Conservation (phyloP, 2,797 vertebrate species). For the Acanthurus leucopareius region DNA sequence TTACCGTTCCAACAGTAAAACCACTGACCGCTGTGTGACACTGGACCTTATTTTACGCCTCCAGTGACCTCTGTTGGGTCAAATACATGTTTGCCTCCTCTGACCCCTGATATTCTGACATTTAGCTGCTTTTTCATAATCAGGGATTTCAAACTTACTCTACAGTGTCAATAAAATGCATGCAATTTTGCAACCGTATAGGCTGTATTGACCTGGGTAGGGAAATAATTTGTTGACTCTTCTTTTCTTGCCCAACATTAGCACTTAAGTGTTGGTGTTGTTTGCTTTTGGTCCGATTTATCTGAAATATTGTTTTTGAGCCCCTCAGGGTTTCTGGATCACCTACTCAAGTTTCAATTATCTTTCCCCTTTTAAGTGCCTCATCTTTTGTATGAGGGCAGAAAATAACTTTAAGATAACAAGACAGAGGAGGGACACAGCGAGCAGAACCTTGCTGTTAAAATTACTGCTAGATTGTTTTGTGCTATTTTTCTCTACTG, state of each 20-base stretch:
- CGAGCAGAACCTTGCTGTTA: slow-evolving; percentile 54
- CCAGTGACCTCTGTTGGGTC: slow-evolving; percentile 5
- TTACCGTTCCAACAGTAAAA: slow-evolving; percentile 33
- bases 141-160: slow-evolving; percentile 11
- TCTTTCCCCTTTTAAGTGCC: slow-evolving; percentile 44
- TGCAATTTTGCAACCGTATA: not conserved
- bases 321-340: slow-evolving; percentile 35
- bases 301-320: slow-evolving; percentile 34
- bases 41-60: slow-evolving; percentile 24
- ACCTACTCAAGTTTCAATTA: slow-evolving; percentile 36
- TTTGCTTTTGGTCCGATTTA: slow-evolving; percentile 33
- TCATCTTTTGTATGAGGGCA: slow-evolving; percentile 45
- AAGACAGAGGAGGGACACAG: slow-evolving; percentile 45
- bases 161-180: slow-evolving; percentile 1
- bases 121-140: slow-evolving; percentile 1
- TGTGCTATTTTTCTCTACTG: slow-evolving; percentile 28
- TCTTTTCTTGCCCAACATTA: slow-evolving; percentile 26
- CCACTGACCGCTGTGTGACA: slow-evolving; percentile 4
- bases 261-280: slow-evolving; percentile 16
- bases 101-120: slow-evolving; percentile 18
- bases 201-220: not conserved
- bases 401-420: slow-evolving; percentile 61
- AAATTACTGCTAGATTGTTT: slow-evolving; percentile 48
- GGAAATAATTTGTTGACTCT: slow-evolving; percentile 6
- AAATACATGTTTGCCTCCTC: slow-evolving; percentile 12